A percentile compares a stretch with the other conserved stretches of the same genome.
Conservation (phyloP, 2,113 vertebrate genomes). For the Argyrosomus japonicus region DNA sequence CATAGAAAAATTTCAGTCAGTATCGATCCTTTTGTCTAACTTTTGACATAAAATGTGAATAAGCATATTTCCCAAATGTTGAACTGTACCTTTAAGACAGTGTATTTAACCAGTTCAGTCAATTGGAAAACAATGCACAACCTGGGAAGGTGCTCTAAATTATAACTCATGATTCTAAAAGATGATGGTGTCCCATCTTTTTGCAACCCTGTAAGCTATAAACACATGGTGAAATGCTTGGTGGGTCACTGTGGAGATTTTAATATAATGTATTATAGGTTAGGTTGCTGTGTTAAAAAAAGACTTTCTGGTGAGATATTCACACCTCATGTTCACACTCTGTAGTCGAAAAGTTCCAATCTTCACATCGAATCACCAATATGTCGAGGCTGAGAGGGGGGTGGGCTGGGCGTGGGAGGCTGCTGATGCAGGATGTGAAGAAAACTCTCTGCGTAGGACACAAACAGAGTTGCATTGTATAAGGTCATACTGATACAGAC, state of each 20-base stretch:
- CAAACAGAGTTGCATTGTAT: slow-evolving; percentile 10
- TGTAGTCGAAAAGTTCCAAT: neutral
- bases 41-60: neutral
- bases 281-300: neutral
- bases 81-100: neutral
- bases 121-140: neutral
- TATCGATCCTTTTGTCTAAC: neutral
- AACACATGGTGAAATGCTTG: neutral
- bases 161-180: too few relatives aligned
- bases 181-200: too few relatives aligned
- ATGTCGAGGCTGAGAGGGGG: neutral
- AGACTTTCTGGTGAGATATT: slow-evolving; percentile 5
- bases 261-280: neutral
- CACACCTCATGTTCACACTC: slow-evolving; percentile 8
- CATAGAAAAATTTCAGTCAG: neutral
- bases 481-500: slow-evolving; percentile 27
- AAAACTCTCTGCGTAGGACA: slow-evolving; percentile 13
- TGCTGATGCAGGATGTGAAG: slow-evolving; percentile 27
- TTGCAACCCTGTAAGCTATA: neutral
- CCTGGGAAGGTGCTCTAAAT: neutral
- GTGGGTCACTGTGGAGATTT: slow-evolving; percentile 12
- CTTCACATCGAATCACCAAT: slow-evolving; percentile 19
- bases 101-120: neutral
- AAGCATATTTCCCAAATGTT: neutral
- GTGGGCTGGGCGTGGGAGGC: neutral